A percentile compares a stretch with the other conserved stretches of the same genome.
These are phyloP conservation scores for Carassius carassius DNA, from an alignment of 2,113 vertebrate species.

Conservation along the genomic window DNA sequence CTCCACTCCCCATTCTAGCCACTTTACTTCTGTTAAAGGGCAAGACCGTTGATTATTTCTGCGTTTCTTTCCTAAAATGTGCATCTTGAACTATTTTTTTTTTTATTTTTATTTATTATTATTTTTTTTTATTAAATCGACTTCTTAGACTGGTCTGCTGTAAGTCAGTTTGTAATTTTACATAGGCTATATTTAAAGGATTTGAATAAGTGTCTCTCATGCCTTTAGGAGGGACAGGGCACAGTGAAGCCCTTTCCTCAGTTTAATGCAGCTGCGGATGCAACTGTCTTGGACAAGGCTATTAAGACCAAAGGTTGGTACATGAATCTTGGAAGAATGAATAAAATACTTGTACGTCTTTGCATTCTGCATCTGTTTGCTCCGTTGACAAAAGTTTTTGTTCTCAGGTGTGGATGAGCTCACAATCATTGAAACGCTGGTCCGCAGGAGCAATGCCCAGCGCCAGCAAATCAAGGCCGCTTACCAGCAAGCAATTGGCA, in stretches of 20 bases:
- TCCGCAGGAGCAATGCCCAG: constrained; percentile 87
- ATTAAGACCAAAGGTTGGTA: constrained; percentile 86
- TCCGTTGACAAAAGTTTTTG: background rate
- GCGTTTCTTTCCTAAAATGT: background rate
- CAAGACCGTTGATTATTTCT: constrained; percentile 6
- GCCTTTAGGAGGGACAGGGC: constrained; percentile 65
- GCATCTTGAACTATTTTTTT: background rate
- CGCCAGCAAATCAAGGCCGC: constrained; percentile 89
- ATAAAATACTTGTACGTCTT: background rate
- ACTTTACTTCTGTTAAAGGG: constrained; percentile 11
- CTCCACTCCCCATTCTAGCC: constrained; percentile 30
- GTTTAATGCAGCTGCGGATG: constrained; percentile 83
- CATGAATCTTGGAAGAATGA: background rate
- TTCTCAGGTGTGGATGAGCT: constrained; percentile 89
- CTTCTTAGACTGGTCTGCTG: background rate
- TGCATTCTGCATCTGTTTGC: background rate
- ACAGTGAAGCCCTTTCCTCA: constrained; percentile 71
- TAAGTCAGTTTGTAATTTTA: background rate
- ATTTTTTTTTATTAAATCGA: background rate
- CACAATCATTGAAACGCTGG: constrained; percentile 89
- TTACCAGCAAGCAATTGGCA: constrained; percentile 86
- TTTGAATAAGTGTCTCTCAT: constrained; percentile 40
- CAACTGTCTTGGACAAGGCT: constrained; percentile 82
- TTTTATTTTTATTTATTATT: background rate
- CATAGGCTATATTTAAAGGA: too few relatives aligned